Conservation (phyloP, 2,888 invertebrate genomes). For the Thymelicus lineola region DNA sequence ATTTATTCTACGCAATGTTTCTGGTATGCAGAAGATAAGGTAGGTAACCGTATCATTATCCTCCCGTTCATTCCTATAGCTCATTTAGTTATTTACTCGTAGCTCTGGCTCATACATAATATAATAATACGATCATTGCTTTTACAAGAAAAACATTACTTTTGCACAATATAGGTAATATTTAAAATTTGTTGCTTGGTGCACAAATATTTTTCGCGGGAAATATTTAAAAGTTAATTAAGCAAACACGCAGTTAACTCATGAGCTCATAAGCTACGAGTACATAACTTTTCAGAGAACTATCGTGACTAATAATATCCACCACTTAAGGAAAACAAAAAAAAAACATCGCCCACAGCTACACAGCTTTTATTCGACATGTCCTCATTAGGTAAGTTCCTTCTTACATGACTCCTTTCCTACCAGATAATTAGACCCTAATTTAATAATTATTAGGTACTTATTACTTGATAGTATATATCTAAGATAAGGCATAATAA, state of each 20-base stretch:
- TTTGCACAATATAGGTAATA: too few species aligned
- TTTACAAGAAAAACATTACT: too few species aligned
- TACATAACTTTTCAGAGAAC: slow-evolving; percentile 21
- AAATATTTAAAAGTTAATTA: slow-evolving; percentile 1
- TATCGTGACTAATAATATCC: slow-evolving; percentile 32
- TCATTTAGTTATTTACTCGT: too few species aligned
- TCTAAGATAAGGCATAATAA: too few species aligned
- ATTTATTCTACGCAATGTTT: too few species aligned
- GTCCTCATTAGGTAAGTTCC: slow-evolving; percentile 22
- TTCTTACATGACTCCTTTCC: slow-evolving; percentile 6
- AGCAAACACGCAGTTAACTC: slow-evolving; percentile 9
- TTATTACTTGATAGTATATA: neutral
- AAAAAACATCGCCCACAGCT: slow-evolving; percentile 23
- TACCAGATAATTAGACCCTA: slow-evolving; percentile 1
- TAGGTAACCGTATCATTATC: too few species aligned
- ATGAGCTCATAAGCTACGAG: slow-evolving; percentile 20
- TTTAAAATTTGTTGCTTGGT: too few species aligned
- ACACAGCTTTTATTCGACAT: slow-evolving; percentile 21
- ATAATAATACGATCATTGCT: too few species aligned
- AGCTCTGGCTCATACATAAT: too few species aligned
- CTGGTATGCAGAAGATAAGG: too few species aligned
- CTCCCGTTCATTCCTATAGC: too few species aligned
- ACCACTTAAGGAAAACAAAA: slow-evolving; percentile 28
- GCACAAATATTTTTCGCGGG: neutral
- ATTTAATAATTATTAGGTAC: neutral